These are phyloP conservation scores for Tyrophagus putrescentiae DNA, from an alignment of 1,140 invertebrate species.

Conservation along the genomic window DNA sequence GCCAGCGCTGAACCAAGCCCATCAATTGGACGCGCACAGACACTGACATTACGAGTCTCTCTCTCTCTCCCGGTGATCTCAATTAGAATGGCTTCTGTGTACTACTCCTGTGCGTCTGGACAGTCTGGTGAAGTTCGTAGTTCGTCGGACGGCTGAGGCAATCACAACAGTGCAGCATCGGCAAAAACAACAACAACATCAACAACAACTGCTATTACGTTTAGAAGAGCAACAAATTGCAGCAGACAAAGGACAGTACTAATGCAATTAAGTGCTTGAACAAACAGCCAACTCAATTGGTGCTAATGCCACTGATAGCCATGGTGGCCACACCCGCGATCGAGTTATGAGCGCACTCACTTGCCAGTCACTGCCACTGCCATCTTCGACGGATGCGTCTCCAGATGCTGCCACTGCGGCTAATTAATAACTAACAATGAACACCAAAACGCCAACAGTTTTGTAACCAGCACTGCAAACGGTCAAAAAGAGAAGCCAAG, in stretches of 20 bases:
- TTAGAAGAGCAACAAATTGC: no score
- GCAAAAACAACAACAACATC: neutral
- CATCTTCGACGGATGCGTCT: no score
- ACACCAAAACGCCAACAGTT: no score
- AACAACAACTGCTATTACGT: neutral
- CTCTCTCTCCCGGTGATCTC: neutral
- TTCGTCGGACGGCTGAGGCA: neutral
- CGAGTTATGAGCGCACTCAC: slow-evolving; percentile 8
- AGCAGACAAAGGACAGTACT: slow-evolving; percentile 8
- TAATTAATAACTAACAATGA: no score
- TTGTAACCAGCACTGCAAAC: no score
- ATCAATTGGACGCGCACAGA: neutral
- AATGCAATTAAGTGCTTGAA: slow-evolving; percentile 10
- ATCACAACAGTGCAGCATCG: neutral
- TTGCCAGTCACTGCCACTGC: no score
- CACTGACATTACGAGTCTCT: neutral
- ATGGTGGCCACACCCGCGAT: slow-evolving; percentile 1
- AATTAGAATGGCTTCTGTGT: slow-evolving; percentile 16
- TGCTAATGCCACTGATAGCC: neutral
- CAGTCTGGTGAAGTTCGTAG: no score
- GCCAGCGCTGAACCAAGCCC: slow-evolving; percentile 6
- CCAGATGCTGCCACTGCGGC: no score
- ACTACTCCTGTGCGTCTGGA: no score
- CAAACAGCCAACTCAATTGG: neutral
- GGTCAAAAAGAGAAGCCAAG: no score